Base-by-base conservation (phyloP, 2,113 vertebrate genomes). In the Chlorodrepanis virens region DNA sequence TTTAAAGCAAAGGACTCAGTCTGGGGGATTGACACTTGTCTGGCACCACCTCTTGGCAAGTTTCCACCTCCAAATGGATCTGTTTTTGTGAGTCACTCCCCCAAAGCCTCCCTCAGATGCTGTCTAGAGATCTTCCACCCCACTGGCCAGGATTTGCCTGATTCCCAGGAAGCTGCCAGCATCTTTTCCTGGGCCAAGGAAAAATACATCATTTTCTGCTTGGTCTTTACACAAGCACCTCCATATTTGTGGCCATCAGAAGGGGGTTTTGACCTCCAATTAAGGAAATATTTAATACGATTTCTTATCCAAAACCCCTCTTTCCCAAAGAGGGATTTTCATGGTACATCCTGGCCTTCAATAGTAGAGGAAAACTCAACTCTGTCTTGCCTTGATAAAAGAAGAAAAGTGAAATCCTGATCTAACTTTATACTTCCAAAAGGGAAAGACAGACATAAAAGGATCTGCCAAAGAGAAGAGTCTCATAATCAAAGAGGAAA, bases 371-470 rank as follows among this genome's bases (percentile, higher is more conserved):
- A 79, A 88, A 89, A 83, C 23, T 2, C 39, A 72, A 33, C 15
- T n/a, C 59, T 69, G 52, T 54, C 44, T 88, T 76, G 40, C 64
- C 42, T 69, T 61, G n/a, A 82, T 67, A 65, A 67, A 88, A 79
- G 78, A 90, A 78, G 64, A 70, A 78, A 87, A 84, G 67, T 78
- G 20, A 78, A 87, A 96, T 61, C 59, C 60, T 70, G 69, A 57
- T 92, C 49, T 93, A 47, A 76, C 88, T 88, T 93, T 88, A 37
- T 72, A 40, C 57, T 90, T 90, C 44, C 35, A 76, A 72, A 88
- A 72, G 50, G 8, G 21, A 82, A 81, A 65, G 28, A 44, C 12
- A 63, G 28, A 35, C n/a, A 65, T 70, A 54, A 83, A 84, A 59
- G 37, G 27, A 81, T 70, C 35, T 89, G 56, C 39, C 39, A 74